Conservation (phyloP, 2,113 vertebrate genomes). For the Tiliqua scincoides region DNA sequence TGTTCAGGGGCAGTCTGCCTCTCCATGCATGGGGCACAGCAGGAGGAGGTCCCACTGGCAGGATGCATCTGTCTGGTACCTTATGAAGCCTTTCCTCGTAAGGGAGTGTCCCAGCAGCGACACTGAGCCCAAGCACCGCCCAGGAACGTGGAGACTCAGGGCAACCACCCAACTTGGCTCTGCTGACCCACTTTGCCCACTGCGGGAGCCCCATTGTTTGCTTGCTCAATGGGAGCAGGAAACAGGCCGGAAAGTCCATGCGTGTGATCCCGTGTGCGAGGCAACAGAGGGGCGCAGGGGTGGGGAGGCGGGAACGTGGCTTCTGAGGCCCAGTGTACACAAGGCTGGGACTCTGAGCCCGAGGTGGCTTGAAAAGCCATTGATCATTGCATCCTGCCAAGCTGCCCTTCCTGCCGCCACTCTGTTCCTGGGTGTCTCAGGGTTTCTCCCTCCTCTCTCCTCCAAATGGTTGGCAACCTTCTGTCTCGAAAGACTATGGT, state of each 20-base stretch:
- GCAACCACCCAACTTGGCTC: background rate
- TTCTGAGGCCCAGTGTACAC: too few species aligned
- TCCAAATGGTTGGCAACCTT: too few species aligned
- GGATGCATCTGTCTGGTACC: background rate
- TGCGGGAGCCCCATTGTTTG: background rate
- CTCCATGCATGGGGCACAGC: background rate
- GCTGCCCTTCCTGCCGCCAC: background rate
- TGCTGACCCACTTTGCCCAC: too few species aligned
- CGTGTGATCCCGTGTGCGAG: background rate
- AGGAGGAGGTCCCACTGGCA: background rate
- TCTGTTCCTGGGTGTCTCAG: background rate
- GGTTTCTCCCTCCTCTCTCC: background rate
- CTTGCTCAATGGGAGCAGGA: background rate
- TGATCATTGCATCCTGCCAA: background rate
- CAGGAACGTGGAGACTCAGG: background rate
- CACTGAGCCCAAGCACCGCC: background rate
- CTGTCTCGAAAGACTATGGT: too few species aligned
- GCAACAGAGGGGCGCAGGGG: background rate
- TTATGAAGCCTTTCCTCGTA: too few species aligned
- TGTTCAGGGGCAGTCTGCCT: background rate
- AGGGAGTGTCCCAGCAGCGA: background rate
- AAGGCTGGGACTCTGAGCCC: too few species aligned
- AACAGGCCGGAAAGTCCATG: background rate
- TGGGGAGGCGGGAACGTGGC: background rate
- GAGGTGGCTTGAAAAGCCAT: too few species aligned